phyloP scores from a whole-genome alignment of 2,797 vertebrate genomes.

The Oreortyx pictus region DNA sequence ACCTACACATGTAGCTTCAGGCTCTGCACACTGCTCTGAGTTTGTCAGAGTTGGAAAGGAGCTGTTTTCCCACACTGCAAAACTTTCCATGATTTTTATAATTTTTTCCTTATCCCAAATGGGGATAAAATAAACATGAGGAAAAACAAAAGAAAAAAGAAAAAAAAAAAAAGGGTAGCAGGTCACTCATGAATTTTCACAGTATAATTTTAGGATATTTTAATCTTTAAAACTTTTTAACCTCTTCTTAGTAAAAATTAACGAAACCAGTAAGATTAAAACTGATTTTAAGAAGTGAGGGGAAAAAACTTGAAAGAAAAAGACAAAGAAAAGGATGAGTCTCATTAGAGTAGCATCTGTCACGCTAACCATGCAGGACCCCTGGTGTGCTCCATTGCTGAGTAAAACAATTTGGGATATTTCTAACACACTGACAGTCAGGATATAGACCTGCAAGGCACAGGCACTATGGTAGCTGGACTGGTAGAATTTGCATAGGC shows the following conservation, averaged over 20 bases:
- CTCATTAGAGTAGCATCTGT: not conserved
- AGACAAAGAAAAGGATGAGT: not conserved
- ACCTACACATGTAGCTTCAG: not conserved
- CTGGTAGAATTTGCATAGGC: not conserved
- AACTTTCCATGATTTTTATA: not conserved
- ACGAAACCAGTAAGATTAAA: not conserved
- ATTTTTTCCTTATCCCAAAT: not conserved
- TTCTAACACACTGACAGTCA: rapidly evolving
- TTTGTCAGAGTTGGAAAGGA: not conserved
- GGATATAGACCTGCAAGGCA: not conserved
- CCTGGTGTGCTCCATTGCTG: not conserved
- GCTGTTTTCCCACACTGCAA: not conserved
- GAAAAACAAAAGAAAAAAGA: not conserved
- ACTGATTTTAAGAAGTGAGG: not conserved
- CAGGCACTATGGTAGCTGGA: not conserved
- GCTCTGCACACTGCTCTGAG: not conserved
- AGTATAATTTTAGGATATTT: not conserved
- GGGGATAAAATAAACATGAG: not conserved
- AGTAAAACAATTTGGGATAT: not conserved
- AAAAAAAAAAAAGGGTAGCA: not conserved
- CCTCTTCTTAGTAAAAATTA: not conserved
- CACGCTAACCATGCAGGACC: not conserved
- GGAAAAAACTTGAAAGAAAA: not conserved
- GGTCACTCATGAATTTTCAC: not conserved
- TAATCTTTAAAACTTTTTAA: not conserved